These are phyloP conservation scores for Aquatica leii DNA, from an alignment of 2,888 invertebrate species.

Conservation along the genomic window DNA sequence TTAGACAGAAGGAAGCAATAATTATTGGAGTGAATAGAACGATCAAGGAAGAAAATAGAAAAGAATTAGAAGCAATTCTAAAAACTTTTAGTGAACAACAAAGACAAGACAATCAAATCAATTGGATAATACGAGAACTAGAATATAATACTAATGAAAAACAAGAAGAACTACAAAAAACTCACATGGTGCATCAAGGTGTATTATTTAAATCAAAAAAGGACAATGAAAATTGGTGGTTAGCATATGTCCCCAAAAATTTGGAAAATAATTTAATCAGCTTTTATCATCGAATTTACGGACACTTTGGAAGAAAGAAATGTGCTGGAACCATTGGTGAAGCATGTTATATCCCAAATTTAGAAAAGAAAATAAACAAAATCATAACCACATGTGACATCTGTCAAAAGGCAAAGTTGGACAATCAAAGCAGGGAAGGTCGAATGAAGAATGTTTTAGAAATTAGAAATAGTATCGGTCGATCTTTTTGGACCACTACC, in stretches of 20 bases:
- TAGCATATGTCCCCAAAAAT: too few relatives aligned
- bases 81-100: neutral
- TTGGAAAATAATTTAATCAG: too few relatives aligned
- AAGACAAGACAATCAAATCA: neutral
- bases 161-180: neutral
- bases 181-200: too few relatives aligned
- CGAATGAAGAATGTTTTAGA: too few relatives aligned
- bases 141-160: neutral
- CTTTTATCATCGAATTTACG: slow-evolving; percentile 21
- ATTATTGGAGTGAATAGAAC: neutral
- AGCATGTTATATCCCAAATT: slow-evolving; percentile 4
- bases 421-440: too few relatives aligned
- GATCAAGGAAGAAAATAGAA: neutral
- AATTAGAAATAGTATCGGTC: too few relatives aligned
- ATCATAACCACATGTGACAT: too few relatives aligned
- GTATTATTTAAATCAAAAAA: too few relatives aligned
- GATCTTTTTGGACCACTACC: too few relatives aligned
- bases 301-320: slow-evolving; percentile 28
- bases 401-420: too few relatives aligned
- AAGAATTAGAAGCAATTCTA: slow-evolving; percentile 5
- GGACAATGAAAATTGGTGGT: too few relatives aligned
- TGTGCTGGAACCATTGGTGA: neutral
- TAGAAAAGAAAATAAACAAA: too few relatives aligned
- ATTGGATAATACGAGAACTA: neutral
- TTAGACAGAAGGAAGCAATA: neutral